Conservation (phyloP, 2,797 vertebrate genomes). For the Hybognathus amarus region DNA sequence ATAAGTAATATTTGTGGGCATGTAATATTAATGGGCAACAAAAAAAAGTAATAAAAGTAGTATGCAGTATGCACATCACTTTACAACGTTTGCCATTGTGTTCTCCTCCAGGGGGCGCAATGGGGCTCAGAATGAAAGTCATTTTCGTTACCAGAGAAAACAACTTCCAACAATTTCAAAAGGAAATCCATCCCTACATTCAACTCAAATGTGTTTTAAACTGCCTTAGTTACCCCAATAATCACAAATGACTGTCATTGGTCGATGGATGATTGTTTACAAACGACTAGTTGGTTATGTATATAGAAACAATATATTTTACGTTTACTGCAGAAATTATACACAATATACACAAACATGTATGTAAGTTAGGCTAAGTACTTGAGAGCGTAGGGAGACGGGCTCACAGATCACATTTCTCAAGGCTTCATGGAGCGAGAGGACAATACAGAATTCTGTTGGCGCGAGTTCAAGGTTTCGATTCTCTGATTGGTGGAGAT, state of each 20-base stretch:
- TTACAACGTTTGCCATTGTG: neutral
- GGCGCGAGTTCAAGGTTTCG: neutral
- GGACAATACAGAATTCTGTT: neutral
- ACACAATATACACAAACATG: neutral
- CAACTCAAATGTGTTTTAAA: neutral
- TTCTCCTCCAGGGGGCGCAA: neutral
- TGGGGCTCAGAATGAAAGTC: neutral
- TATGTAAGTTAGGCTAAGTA: neutral
- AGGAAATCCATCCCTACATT: neutral
- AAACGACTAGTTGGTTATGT: neutral
- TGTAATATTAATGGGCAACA: neutral
- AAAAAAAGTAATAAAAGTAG: neutral
- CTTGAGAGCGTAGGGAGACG: neutral
- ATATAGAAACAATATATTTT: neutral
- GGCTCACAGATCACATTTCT: neutral
- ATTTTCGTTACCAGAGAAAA: neutral
- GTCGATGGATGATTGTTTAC: neutral
- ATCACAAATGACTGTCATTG: neutral
- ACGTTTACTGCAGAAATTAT: neutral
- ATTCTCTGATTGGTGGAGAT: slow-evolving; percentile 1
- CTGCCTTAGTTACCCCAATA: neutral
- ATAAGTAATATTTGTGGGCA: too few relatives aligned
- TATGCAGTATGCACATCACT: neutral
- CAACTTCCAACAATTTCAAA: neutral
- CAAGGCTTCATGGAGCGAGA: neutral